Evolutionary conservation across 1,140 invertebrate genomes (phyloP).

Genomic region (Drosophila micromelanica): DNA sequence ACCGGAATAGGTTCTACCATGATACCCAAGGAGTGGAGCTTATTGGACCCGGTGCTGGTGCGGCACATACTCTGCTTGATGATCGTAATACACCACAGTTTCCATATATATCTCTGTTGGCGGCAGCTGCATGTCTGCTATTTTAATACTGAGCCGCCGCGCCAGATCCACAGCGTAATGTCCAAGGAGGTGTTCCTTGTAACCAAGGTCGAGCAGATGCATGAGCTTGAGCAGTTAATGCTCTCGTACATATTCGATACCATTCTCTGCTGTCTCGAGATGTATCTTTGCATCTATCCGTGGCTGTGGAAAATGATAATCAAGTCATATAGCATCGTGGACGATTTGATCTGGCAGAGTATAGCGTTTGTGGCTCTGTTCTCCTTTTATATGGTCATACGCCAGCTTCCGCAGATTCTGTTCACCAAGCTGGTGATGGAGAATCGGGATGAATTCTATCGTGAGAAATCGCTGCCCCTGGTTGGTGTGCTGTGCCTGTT

Average conservation of each 20-base stretch:
- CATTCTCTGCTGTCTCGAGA: constrained; percentile 45
- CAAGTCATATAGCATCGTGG: constrained; percentile 22
- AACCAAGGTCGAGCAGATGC: constrained; percentile 31
- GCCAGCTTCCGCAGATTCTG: constrained; percentile 39
- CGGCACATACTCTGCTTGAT: constrained; percentile 46
- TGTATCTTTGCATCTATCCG: constrained; percentile 34
- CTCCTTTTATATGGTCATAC: constrained; percentile 39
- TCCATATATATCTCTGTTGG: constrained; percentile 40
- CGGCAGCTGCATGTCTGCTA: constrained; percentile 38
- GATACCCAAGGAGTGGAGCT: not conserved
- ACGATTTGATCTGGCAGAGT: constrained; percentile 42
- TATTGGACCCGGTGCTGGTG: constrained; percentile 47
- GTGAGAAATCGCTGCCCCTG: constrained; percentile 17
- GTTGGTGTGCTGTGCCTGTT: constrained; percentile 49
- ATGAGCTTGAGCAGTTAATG: constrained; percentile 4
- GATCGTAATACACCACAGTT: constrained; percentile 24
- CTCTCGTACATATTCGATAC: constrained; percentile 12
- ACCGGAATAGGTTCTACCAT: not conserved
- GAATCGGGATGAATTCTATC: constrained; percentile 16
- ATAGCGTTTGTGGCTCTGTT: constrained; percentile 42
- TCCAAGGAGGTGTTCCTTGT: constrained; percentile 8
- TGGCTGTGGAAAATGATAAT: constrained; percentile 38
- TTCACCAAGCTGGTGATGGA: constrained; percentile 48
- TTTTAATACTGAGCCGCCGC: not conserved
- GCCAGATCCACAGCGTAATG: not conserved